Conservation (phyloP, 30 jellyfish, hydroid and myxozoan genomes). For the Turritopsis dohrnii region DNA sequence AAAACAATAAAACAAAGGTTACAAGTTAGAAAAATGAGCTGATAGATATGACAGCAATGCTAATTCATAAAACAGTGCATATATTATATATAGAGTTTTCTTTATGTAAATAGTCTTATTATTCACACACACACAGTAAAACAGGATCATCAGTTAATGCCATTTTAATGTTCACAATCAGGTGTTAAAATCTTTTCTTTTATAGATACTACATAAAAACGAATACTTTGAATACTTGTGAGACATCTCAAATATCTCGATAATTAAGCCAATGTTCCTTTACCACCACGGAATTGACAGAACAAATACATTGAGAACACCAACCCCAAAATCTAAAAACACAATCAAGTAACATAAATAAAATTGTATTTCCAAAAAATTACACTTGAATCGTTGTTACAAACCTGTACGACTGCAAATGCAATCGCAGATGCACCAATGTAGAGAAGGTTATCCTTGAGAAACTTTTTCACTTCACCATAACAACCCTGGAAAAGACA, state of each 20-base stretch:
- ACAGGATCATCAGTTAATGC: too few relatives aligned
- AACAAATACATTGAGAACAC: background rate
- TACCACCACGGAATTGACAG: background rate
- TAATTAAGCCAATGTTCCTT: background rate
- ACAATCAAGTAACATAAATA: too few relatives aligned
- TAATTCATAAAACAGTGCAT: too few relatives aligned
- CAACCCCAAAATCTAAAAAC: background rate
- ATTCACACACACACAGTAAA: too few relatives aligned
- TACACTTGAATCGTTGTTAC: too few relatives aligned
- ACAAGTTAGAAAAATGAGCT: too few relatives aligned
- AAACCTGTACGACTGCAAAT: conserved; percentile 77
- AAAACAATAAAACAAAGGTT: too few relatives aligned
- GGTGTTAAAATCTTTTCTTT: background rate
- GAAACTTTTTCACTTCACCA: conserved; percentile 48
- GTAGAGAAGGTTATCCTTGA: conserved; percentile 47
- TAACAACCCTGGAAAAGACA: conserved; percentile 55
- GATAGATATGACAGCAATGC: too few relatives aligned
- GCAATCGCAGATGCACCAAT: conserved; percentile 61
- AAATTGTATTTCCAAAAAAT: too few relatives aligned
- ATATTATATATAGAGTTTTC: too few relatives aligned
- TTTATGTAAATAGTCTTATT: too few relatives aligned
- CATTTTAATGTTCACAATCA: background rate
- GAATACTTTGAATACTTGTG: background rate
- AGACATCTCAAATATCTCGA: background rate
- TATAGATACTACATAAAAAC: background rate